Evolutionary conservation across 1,140 invertebrate species (phyloP), one percentile per base, ranked within the genome.

Genomic region (Scaptomyza hsui): DNA sequence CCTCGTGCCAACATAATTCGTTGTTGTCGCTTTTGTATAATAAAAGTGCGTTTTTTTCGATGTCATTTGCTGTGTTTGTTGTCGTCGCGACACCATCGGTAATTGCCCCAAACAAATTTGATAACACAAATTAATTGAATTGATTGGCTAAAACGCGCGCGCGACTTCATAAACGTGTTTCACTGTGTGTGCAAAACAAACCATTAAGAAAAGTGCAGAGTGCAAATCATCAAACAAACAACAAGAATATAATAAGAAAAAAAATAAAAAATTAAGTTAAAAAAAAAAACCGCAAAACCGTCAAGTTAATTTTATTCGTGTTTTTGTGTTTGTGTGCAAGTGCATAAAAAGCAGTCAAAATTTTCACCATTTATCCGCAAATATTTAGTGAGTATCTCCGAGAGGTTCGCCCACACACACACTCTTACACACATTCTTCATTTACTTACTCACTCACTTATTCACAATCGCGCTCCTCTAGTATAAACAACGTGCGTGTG

Each of bases 361-460:
- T 90, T 90, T 90, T 90, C 85, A 89, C 83, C 85, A 89, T 89
- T 85, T 89, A 89, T 90, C 89, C 89, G 67, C 89, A 90, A 90
- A 90, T 90, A 80, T 90, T 83, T 90, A 89, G 89, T 90, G 78
- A 90, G 89, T 90, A 90, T 80, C 80, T 78, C 75, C 56, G 70
- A 88, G 81, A 77, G 77, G 72, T 45, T 37, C 41, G 18, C 62
- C 53, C 80, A 74, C 45, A 68, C 67, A 72, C 51, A 63, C 24
- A 47, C 21, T 41, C 13, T 29, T 24, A 35, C 35, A 49, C 21
- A 47, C 37, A 72, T 45, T 59, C 18, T 12, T n/a, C 32, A 37
- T 5, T 37, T 13, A 49, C 13, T 37, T 24, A 35, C 41, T 42
- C 29, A 41, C 7, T 26, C n/a, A 26, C 49, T 45, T 21, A 32